These are phyloP conservation scores for Rhingia rostrata DNA, from an alignment of 2,888 invertebrate genomes.

Conservation along the genomic window DNA sequence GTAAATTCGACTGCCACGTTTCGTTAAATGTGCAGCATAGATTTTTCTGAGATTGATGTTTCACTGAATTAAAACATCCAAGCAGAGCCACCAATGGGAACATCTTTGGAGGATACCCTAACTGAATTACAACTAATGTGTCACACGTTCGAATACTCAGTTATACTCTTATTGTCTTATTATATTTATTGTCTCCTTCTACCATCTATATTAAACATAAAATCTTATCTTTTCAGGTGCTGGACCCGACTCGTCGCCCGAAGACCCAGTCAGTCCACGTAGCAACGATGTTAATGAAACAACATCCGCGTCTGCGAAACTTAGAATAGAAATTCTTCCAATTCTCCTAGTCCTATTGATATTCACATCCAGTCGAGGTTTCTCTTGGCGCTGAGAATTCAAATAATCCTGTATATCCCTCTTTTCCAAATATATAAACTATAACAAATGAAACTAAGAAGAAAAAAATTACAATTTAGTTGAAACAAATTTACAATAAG, in stretches of 20 bases:
- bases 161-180: not conserved
- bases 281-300: slow-evolving; percentile 54
- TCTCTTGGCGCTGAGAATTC: slow-evolving; percentile 69
- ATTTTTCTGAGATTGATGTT: too few species aligned
- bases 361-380: slow-evolving; percentile 53
- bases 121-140: too few species aligned
- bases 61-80: too few species aligned
- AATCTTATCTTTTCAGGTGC: slow-evolving; percentile 43
- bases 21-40: too few species aligned
- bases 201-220: not conserved
- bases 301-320: slow-evolving; percentile 55
- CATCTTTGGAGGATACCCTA: too few species aligned
- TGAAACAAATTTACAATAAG: slow-evolving; percentile 49
- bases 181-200: not conserved
- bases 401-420: slow-evolving; percentile 21
- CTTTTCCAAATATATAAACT: slow-evolving; percentile 39
- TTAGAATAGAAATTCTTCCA: slow-evolving; percentile 71
- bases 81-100: too few species aligned
- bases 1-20: too few species aligned
- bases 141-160: not conserved
- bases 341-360: slow-evolving; percentile 68
- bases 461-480: slow-evolving; percentile 28
- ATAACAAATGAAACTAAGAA: slow-evolving; percentile 36
- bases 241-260: slow-evolving; percentile 77
- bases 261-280: slow-evolving; percentile 76